phyloP scores from a whole-genome alignment of 35 echinoderm and acorn worm genomes.

The Lytechinus pictus region DNA sequence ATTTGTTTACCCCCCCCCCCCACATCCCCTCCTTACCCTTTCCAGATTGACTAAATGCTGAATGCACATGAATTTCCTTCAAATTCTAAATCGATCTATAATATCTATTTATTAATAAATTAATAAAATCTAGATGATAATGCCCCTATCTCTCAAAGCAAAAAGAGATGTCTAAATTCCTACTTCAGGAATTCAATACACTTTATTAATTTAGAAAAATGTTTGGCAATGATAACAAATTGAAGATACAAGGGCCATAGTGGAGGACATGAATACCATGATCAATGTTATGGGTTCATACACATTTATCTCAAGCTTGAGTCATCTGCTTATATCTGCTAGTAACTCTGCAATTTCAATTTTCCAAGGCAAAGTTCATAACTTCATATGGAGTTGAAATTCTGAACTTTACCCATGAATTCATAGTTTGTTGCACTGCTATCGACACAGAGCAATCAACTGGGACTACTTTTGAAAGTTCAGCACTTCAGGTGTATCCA shows the following conservation, averaged over 20 bases:
- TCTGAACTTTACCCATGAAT: background rate
- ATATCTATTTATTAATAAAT: too few relatives aligned
- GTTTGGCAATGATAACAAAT: background rate
- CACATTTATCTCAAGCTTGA: background rate
- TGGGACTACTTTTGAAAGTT: background rate
- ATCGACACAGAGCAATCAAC: background rate
- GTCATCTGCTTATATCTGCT: background rate
- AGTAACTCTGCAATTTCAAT: background rate
- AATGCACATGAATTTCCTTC: too few relatives aligned
- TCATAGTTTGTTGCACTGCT: background rate
- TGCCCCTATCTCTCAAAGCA: too few relatives aligned
- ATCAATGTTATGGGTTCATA: background rate
- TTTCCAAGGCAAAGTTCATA: background rate
- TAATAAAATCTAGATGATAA: too few relatives aligned
- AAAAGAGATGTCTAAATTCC: too few relatives aligned
- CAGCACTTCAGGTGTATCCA: background rate
- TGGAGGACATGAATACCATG: background rate
- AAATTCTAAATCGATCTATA: too few relatives aligned
- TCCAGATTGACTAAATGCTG: too few relatives aligned
- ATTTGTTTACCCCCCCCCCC: too few relatives aligned
- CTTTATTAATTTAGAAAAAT: too few relatives aligned
- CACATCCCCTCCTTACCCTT: too few relatives aligned
- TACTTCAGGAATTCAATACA: too few relatives aligned
- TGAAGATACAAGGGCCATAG: background rate
- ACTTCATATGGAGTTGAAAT: background rate